Conservation (phyloP, 1,140 invertebrate species). For the Papilio xuthus region DNA sequence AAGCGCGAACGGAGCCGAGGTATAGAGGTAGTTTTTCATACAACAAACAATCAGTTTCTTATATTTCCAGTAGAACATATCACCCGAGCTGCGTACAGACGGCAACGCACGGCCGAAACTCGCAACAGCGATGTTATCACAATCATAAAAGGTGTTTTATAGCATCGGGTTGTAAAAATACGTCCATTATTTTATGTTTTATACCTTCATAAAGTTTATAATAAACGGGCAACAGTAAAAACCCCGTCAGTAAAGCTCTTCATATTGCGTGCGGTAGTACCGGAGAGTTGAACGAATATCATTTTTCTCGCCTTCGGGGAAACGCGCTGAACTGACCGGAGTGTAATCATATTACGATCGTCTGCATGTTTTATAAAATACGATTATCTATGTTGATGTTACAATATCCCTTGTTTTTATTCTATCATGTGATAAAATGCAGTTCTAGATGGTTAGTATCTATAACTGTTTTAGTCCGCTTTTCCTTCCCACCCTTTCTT, state of each 20-base stretch:
- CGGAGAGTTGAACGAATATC: conserved; percentile 6
- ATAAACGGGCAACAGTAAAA: conserved; percentile 72
- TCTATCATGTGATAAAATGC: too few species aligned
- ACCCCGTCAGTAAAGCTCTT: conserved; percentile 61
- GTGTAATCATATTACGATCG: conserved; percentile 13
- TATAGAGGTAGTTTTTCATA: too few species aligned
- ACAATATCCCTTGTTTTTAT: too few species aligned
- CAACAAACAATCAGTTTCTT: background rate
- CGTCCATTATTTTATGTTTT: conserved; percentile 75
- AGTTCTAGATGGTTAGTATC: too few species aligned
- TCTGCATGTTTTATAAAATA: conserved; percentile 10
- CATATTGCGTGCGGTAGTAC: conserved; percentile 56
- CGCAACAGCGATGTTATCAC: conserved; percentile 66
- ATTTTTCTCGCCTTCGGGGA: conserved; percentile 33
- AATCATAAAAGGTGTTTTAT: conserved; percentile 76
- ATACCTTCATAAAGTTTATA: conserved; percentile 76
- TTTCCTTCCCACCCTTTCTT: too few species aligned
- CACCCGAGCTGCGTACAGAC: background rate
- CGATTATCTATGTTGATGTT: background rate
- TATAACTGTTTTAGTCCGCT: too few species aligned
- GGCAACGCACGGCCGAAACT: conserved; percentile 35
- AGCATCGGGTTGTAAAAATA: conserved; percentile 74
- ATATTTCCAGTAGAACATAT: background rate
- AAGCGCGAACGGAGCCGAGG: background rate
- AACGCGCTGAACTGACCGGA: conserved; percentile 15